A percentile compares a stretch with the other conserved stretches of the same genome.
Conservation (phyloP, 2,113 vertebrate genomes). For the Regulus satrapa region DNA sequence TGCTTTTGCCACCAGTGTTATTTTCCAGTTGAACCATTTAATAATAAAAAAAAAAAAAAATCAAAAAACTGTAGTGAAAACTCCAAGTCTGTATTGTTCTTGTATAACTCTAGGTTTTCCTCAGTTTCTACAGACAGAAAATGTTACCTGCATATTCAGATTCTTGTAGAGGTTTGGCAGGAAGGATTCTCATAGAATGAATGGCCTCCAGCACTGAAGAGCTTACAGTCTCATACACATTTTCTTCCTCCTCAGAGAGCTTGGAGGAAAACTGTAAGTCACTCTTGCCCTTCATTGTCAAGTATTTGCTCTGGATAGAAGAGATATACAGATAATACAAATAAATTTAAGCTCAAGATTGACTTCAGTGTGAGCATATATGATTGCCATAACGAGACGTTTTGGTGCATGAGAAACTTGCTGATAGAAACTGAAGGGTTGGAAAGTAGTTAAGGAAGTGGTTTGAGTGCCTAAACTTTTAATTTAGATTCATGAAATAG, state of each 20-base stretch:
- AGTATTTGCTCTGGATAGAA: slow-evolving; percentile 22
- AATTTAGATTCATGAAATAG: not conserved
- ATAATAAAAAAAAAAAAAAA: too few species aligned
- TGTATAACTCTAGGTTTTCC: not conserved
- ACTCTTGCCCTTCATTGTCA: not conserved
- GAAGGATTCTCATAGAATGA: slow-evolving; percentile 46
- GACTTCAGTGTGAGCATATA: not conserved
- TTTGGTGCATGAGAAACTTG: not conserved
- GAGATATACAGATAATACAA: not conserved
- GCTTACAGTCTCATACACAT: slow-evolving; percentile 49
- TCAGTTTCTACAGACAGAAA: not conserved
- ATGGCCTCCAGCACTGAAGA: not conserved
- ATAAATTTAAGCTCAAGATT: not conserved
- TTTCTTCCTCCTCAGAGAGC: not conserved
- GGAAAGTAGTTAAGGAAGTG: not conserved
- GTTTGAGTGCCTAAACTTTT: not conserved
- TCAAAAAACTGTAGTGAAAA: not conserved
- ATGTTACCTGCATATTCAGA: slow-evolving; percentile 70
- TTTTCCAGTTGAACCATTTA: not conserved
- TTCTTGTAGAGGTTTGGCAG: slow-evolving; percentile 65
- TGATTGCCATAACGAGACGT: not conserved
- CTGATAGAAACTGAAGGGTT: not conserved
- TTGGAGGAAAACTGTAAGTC: not conserved
- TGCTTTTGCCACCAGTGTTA: not conserved
- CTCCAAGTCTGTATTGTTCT: not conserved